These are phyloP conservation scores for Bombus ignitus DNA, from an alignment of 1,140 invertebrate species.

Conservation along the genomic window DNA sequence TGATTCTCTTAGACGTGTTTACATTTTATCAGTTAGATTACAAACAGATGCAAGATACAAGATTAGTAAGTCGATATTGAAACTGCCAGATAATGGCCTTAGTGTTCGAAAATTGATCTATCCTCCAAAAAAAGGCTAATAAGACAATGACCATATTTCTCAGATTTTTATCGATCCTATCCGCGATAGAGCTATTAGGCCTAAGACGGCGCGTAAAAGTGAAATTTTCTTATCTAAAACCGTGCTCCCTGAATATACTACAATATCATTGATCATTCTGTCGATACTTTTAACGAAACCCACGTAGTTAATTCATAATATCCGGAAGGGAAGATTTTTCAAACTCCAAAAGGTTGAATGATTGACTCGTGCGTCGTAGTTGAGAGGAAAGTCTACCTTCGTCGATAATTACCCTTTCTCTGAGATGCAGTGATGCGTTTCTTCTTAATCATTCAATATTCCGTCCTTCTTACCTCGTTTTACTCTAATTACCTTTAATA, in stretches of 20 bases:
- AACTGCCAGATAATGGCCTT: neutral
- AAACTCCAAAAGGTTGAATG: neutral
- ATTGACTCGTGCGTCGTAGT: neutral
- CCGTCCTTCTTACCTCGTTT: slow-evolving; percentile 36
- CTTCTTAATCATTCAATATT: slow-evolving; percentile 30
- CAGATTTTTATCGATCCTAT: neutral
- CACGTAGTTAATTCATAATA: neutral
- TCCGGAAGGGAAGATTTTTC: neutral
- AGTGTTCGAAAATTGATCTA: neutral
- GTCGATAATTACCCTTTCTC: slow-evolving; percentile 37
- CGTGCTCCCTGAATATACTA: too few relatives aligned
- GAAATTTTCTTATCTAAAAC: slow-evolving; percentile 5
- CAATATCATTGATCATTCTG: slow-evolving; percentile 5
- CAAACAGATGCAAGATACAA: neutral
- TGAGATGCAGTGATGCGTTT: slow-evolving; percentile 11
- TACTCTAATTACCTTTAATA: slow-evolving; percentile 53
- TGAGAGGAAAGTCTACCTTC: slow-evolving; percentile 2
- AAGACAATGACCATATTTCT: neutral
- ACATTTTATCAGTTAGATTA: neutral
- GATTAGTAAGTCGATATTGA: neutral
- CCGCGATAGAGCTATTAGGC: neutral
- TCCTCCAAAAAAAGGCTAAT: neutral
- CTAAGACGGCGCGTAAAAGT: neutral
- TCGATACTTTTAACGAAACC: neutral
- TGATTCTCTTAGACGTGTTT: neutral